Evolutionary conservation across 1,140 invertebrate species (phyloP), one percentile per base, ranked within the genome.

Genomic region (Liolophura sinensis): DNA sequence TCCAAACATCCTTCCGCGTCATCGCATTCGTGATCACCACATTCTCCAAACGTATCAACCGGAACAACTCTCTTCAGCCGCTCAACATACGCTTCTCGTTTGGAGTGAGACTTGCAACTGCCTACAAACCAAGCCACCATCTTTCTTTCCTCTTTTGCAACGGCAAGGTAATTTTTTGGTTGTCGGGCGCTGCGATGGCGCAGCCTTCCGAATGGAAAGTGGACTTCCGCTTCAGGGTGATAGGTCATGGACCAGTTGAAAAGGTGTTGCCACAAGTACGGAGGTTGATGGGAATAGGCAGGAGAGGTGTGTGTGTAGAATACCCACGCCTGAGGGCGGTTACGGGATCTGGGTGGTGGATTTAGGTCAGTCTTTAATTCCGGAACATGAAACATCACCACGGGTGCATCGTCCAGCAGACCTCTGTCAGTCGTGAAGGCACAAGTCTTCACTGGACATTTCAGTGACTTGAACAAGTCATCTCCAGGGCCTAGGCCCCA

Each of bases 61-160:
- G 57, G 27, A 20, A 73, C 64, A 9, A 61, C 57, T 64, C 69
- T 52, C 22, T 65, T 24, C 22, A 78, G 57, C 46, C 56, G 55
- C n/a, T 62, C 25, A 0, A 74, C 70, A 48, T 74, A 74, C 22
- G 61, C 40, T 20, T 48, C 15, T 11, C 74, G 59, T 14, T 54
- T 22, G 51, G 64, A 69, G 46, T 50, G 50, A 12, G 67, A 65
- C 18, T 47, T 40, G 60, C 75, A 77, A 48, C 90, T 87, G 60
- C 87, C 88, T 1, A 89, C 88, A 68, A 91, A 88, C 89, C 89
- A 90, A 1, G 86, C 87, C 0, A 87, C 87, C 49, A 64, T 54
- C 40, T 68, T 69, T 1, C 57, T 64, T 62, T 75, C 73, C 4
- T 61, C 56, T 18, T 58, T 55, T 11, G 59, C 59, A 55, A 73